Conservation (phyloP, 92 coral and sea anemone species). For the Pocillopora grandis region DNA sequence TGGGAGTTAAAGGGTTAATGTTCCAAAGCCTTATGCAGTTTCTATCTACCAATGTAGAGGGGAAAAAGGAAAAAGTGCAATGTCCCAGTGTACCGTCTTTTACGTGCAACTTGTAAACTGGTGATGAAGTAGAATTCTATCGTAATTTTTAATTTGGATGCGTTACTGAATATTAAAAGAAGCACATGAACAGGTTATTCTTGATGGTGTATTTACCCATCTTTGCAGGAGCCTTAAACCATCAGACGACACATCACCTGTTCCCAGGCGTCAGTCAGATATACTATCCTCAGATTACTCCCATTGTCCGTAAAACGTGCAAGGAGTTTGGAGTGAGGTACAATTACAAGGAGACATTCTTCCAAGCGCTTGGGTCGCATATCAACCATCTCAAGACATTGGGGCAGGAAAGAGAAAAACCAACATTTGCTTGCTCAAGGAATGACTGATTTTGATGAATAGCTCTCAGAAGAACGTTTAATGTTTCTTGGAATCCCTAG, state of each 20-base stretch:
- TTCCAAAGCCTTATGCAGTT: too few species aligned
- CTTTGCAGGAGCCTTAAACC: conserved; percentile 77
- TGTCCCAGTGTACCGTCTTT: too few species aligned
- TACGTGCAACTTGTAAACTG: too few species aligned
- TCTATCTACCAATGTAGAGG: too few species aligned
- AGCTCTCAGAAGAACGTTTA: neutral
- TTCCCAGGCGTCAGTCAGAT: conserved; percentile 80
- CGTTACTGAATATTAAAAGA: neutral
- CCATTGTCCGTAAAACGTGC: conserved; percentile 72
- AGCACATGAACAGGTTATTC: neutral
- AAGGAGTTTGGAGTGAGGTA: conserved; percentile 81
- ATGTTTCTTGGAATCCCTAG: neutral
- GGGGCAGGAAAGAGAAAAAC: conserved; percentile 54
- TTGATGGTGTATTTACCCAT: neutral
- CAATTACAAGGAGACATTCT: conserved; percentile 72
- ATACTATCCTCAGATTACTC: conserved; percentile 84
- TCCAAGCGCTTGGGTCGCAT: conserved; percentile 77
- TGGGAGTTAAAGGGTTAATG: too few species aligned
- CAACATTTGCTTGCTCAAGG: neutral
- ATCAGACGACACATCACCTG: conserved; percentile 81
- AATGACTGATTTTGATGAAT: neutral
- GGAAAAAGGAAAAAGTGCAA: too few species aligned
- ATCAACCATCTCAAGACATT: conserved; percentile 76
- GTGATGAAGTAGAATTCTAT: too few species aligned
- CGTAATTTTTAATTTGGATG: neutral